Evolutionary conservation across 2,797 vertebrate species (phyloP), one percentile per base, ranked within the genome.

Genomic region (Myotis findleyi): DNA sequence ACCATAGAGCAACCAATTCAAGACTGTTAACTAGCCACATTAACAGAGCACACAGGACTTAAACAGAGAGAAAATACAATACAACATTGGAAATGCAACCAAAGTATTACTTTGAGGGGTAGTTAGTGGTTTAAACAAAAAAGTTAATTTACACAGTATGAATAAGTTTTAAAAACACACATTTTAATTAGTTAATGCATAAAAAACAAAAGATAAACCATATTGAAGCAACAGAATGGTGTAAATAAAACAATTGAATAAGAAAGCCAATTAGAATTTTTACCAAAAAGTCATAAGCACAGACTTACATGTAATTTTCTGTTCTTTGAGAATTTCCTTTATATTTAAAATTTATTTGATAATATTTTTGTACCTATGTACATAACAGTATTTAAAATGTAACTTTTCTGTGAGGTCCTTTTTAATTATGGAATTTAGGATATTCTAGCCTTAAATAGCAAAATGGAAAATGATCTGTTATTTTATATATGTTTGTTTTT

Each of bases 111-210:
- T 76, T 62, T 53, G 33, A 91, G 33, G 16, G 16, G 44, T 18
- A 53, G 36, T 82, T 33, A 71, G 36, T 14, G 41, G n/a, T 41
- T 62, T 62, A 62, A 76, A 82, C 4, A 23, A 44, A 82, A 86
- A 68, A 3, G 10, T 21, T 75, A 57, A 21, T 3, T 59, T 14
- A 27, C 33, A 80, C 38, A 41, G 3, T 27, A 75, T 5, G 4
- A 51, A 87, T 5, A 91, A 8, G 73, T 64, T 55, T 82, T 62
- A 23, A 51, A 68, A 76, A 72, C 7, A 17, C 11, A 25, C 47
- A 17, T 51, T 87, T 94, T 69, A 23, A 76, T 82, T 73, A 66
- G 38, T 94, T 75, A 91, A 82, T 27, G 30, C 17, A 44, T 51
- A 36, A 44, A 36, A 69, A 82, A 33, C 49, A 30, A 57, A 51